A percentile compares a stretch with the other conserved stretches of the same genome.
phyloP scores from a whole-genome alignment of 2,888 invertebrate species.

The Heliothis peltigera region DNA sequence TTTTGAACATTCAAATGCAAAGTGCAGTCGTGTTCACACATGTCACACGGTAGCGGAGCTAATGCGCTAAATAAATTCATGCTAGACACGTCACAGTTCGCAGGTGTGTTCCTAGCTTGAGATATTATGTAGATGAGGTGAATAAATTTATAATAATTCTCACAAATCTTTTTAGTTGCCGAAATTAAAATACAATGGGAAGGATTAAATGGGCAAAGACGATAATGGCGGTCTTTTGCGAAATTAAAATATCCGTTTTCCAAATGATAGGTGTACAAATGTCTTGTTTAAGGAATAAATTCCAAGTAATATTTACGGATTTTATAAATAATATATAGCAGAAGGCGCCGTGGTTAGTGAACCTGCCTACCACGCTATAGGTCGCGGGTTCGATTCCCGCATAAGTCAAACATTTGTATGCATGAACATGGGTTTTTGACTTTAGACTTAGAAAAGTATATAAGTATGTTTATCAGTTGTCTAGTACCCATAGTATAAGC shows the following conservation, averaged over 20 bases:
- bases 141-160: constrained; percentile 53
- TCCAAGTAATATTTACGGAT: constrained; percentile 7
- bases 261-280: constrained; percentile 19
- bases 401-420: too few species aligned
- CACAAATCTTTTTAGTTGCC: constrained; percentile 48
- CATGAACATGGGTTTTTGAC: too few species aligned
- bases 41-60: constrained; percentile 59
- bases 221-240: constrained; percentile 29
- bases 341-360: too few species aligned
- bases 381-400: too few species aligned
- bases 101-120: constrained; percentile 62
- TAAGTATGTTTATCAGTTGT: too few species aligned
- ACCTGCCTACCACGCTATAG: too few species aligned
- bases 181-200: constrained; percentile 49
- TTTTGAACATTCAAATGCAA: constrained; percentile 69
- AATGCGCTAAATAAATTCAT: constrained; percentile 75
- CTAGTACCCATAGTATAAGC: too few species aligned
- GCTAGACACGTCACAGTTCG: constrained; percentile 67
- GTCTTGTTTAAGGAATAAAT: constrained; percentile 19
- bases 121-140: constrained; percentile 65
- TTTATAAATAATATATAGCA: too few species aligned
- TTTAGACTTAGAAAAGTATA: too few species aligned
- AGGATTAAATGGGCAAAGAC: constrained; percentile 45
- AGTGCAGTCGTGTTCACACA: constrained; percentile 66
- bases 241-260: constrained; percentile 35